These are phyloP conservation scores for Machimus atricapillus DNA, from an alignment of 2,888 invertebrate genomes.

Conservation along the genomic window DNA sequence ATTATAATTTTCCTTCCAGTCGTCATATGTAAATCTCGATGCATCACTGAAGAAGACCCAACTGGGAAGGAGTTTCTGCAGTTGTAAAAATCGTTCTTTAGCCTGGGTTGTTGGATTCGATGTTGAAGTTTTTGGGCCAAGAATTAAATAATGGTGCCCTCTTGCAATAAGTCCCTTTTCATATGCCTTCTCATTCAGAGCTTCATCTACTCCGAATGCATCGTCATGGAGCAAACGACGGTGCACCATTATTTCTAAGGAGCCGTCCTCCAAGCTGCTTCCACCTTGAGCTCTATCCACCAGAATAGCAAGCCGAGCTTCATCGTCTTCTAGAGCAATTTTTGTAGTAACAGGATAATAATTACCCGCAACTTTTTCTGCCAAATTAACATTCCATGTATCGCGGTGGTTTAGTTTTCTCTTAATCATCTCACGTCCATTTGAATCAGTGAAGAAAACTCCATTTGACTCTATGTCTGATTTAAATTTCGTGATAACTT, in stretches of 20 bases:
- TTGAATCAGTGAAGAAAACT: slow-evolving; percentile 90
- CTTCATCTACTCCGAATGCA: slow-evolving; percentile 90
- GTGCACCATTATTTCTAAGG: slow-evolving; percentile 85
- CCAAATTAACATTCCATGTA: slow-evolving; percentile 73
- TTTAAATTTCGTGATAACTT: slow-evolving; percentile 79
- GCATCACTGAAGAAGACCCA: slow-evolving; percentile 70
- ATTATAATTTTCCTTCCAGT: slow-evolving; percentile 60
- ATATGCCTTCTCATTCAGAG: slow-evolving; percentile 81
- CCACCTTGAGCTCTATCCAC: slow-evolving; percentile 87
- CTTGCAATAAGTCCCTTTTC: slow-evolving; percentile 74
- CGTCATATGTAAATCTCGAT: slow-evolving; percentile 59
- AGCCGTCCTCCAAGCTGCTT: slow-evolving; percentile 75
- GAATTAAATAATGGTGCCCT: slow-evolving; percentile 71
- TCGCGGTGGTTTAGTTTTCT: slow-evolving; percentile 74
- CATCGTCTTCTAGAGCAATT: slow-evolving; percentile 72
- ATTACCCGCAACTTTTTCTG: slow-evolving; percentile 82
- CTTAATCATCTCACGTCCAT: slow-evolving; percentile 85
- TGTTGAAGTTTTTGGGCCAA: slow-evolving; percentile 56
- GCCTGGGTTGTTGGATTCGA: slow-evolving; percentile 55
- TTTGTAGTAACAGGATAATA: slow-evolving; percentile 92
- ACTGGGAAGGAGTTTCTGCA: slow-evolving; percentile 67
- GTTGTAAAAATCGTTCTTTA: slow-evolving; percentile 63
- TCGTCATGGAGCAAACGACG: slow-evolving; percentile 86
- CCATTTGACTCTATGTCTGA: slow-evolving; percentile 70
- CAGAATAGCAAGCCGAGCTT: slow-evolving; percentile 61